Evolutionary conservation across 2,888 invertebrate species (phyloP), one percentile per base, ranked within the genome.

Genomic region (Ophion ellenae): DNA sequence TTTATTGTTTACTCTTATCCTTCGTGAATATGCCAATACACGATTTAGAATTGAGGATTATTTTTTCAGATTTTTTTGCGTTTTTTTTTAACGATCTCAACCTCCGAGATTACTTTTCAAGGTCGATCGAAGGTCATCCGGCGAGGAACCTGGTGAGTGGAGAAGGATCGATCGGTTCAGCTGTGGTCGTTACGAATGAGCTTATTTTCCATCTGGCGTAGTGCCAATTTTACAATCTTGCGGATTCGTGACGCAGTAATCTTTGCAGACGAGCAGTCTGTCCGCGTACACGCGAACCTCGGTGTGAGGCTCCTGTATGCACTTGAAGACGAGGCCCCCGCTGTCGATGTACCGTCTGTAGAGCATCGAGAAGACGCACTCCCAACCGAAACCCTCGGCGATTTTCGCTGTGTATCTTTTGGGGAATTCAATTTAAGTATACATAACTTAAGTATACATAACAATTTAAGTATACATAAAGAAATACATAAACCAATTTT

Each of bases 231-330:
- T 78, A 81, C 85, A 85, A 59, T 61, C 24, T 1, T 78, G 75
- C 5, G 76, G 85, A 83, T 75, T 81, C 32, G 83, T 47, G 17
- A 70, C 47, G 53, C 82, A 86, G 69, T 89, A 89, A 63, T 84
- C 76, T 24, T 83, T 81, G 79, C 84, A 83, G 67, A 82, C 80
- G 67, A 85, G 77, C 9, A 88, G 78, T 17, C 69, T 79, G 70
- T 89, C 89, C 24, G 86, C 81, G 84, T 80, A 92, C 6, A 92
- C 89, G 1, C 83, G 81, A 6, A 92, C 85, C 14, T 87, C 87
- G 4, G 89, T 91, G 59, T 92, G 91, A 2, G 93, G 92, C 64
- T 90, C 89, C 70, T 89, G 59, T 7, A 93, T 86, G 70, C 87
- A 36, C 14, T 89, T 89, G 81, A 93, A 93, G 0, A 92, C 82